Base-by-base conservation (phyloP, 37 sponge, comb jelly and placozoan genomes). In the Hexactinellida sp. region DNA sequence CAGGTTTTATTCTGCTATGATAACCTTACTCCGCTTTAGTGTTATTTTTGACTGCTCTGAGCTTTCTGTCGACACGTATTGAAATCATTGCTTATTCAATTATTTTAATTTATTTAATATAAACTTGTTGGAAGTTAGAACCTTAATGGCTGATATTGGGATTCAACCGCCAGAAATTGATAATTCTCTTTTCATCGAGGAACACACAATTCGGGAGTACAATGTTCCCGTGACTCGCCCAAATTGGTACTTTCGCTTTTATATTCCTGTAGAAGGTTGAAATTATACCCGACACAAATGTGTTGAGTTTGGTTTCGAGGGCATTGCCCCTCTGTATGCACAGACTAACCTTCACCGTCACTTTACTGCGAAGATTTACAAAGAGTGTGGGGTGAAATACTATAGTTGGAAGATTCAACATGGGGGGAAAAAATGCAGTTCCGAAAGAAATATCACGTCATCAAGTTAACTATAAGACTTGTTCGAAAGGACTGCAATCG, bases 321-420 rank as follows among this genome's bases (percentile, higher is more conserved):
- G 76, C 76, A 63, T 63, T 7, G 76, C 76, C 21, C 21, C 34
- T n/a, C 76, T n/a, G 76, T n/a, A 25, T 63, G 76, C 76, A n/a
- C n/a, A n/a, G 76, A 63, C 76, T 63, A 63, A 63, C 76, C 76
- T 63, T 25, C 76, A 25, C 76, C 76, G 34, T 63, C 76, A 63
- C 30, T 63, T 63, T 23, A 25, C 76, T 63, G 30, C 76, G 30
- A 1, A n/a, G 13, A 63, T 21, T 21, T 63, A 63, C 30, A 63
- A 63, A 63, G 3, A 63, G 30, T 63, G 76, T n/a, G 76, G 76
- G 21, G 30, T n/a, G 28, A 63, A 63, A 63, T 63, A 63, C 30
- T 3, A 63, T 63, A n/a, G 28, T 25, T 63, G 76, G 76, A 63
- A 63, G 30, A 25, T n/a, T 63, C 28, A 63, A 63, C 76, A 63